Base-by-base conservation (phyloP, 92 coral and sea anemone genomes). In the Porites cylindrica region DNA sequence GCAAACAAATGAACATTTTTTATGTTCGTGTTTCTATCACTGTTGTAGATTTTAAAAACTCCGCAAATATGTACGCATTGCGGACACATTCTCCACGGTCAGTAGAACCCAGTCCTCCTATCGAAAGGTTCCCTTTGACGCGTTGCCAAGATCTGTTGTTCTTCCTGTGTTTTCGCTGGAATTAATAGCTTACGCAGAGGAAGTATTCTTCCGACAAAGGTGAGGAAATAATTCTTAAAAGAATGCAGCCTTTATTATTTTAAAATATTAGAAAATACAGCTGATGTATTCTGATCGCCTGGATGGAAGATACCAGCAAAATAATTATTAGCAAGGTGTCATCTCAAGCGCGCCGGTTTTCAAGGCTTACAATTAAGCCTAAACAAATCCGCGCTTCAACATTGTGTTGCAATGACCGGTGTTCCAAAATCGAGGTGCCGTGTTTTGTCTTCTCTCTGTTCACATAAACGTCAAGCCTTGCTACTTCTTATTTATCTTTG, bases 201-300 rank as follows among this genome's bases (percentile, higher is more conserved):
- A 29, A 61, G 26, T 6, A 26, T 32, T 61, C 51, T 43, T 77
- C 21, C 59, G 26, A 32, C 5, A 38, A 67, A 78, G 82, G 82
- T 78, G 82, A 78, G 82, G 38, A 17, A 78, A 63, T 52, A 62
- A 9, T 62, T 26, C 18, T 11, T 60, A 2, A 78, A 61, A 14
- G 69, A 77, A 77, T 77, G 69, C 17, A 78, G 13, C 8, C 61
- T 56, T 19, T 17, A 51, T 4, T 13, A 10, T 20, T 12, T 38
- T 8, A 18, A 1, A 38, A 32, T 21, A 10, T 13, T 8, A 10
- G n/a, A 32, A 62, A 78, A 63, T 43, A 23, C 59, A 38, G 82
- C 56, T 64, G 19, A 63, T 38, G 32, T 38, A 60, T 76, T 75
- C 52, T 51, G 79, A 13, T 59, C 64, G 11, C 69, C 47, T 4